These are phyloP conservation scores for Sinocyclocheilus rhinocerous DNA, from an alignment of 2,113 vertebrate species.

Conservation along the genomic window DNA sequence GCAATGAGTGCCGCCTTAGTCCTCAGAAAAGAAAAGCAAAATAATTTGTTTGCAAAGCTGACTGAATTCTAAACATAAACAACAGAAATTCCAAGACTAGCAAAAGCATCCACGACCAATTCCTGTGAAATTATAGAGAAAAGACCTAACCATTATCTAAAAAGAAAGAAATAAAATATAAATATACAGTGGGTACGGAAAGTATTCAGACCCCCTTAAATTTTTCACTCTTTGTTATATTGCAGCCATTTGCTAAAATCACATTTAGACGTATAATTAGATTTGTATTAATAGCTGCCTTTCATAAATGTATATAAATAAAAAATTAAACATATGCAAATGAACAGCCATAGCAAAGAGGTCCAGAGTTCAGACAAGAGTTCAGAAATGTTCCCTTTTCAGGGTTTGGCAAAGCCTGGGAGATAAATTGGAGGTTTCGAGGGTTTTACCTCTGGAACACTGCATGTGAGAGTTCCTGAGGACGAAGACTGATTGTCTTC, in stretches of 20 bases:
- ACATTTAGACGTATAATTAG: neutral
- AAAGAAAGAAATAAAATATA: neutral
- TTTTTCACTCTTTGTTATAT: too few species aligned
- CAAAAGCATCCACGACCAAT: neutral
- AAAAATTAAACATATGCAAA: neutral
- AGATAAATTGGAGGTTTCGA: constrained; percentile 7
- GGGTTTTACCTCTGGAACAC: constrained; percentile 74
- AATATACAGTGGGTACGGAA: too few species aligned
- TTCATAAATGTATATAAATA: neutral
- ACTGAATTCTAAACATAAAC: neutral
- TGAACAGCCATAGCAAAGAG: neutral
- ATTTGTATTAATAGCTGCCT: neutral
- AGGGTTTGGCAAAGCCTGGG: neutral
- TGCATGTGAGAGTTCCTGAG: constrained; percentile 77
- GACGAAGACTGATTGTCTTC: constrained; percentile 72
- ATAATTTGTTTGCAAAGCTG: neutral
- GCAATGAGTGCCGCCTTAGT: neutral
- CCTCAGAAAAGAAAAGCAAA: neutral
- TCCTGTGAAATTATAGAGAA: neutral
- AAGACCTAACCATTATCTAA: neutral
- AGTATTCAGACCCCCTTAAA: too few species aligned
- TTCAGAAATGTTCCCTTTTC: neutral
- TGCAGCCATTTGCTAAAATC: too few species aligned
- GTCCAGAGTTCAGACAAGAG: neutral
- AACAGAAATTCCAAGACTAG: neutral